Evolutionary conservation across 2,888 invertebrate genomes (phyloP).

Genomic region (Teleogryllus oceanicus): DNA sequence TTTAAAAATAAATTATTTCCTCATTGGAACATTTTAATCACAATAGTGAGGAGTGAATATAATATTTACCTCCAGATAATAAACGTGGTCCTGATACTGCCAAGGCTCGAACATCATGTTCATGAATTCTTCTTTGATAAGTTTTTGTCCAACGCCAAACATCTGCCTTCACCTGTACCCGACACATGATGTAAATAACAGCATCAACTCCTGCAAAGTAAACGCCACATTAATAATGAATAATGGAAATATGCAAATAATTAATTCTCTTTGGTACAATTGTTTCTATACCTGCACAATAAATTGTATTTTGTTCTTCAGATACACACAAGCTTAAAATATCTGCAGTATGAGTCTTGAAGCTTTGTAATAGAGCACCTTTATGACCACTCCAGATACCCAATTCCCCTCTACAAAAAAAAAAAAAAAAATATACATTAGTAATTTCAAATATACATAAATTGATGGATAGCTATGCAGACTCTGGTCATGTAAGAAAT

Average conservation of each 20-base stretch:
- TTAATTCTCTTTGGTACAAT: no score
- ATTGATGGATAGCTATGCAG: no score
- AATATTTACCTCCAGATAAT: slow-evolving; percentile 64
- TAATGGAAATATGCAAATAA: background rate
- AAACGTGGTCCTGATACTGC: slow-evolving; percentile 61
- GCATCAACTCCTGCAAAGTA: slow-evolving; percentile 62
- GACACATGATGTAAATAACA: slow-evolving; percentile 62
- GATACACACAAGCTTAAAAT: slow-evolving; percentile 71
- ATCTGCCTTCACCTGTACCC: slow-evolving; percentile 59
- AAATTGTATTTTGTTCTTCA: slow-evolving; percentile 64
- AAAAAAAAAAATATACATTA: background rate
- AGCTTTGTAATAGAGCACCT: slow-evolving; percentile 74
- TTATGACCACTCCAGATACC: slow-evolving; percentile 83
- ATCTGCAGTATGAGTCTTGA: slow-evolving; percentile 77
- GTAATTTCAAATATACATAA: no score
- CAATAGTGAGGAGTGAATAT: no score
- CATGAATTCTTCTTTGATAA: slow-evolving; percentile 73
- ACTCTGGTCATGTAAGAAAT: no score
- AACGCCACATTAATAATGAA: background rate
- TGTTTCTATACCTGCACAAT: slow-evolving; percentile 61
- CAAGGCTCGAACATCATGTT: slow-evolving; percentile 80
- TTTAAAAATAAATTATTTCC: no score
- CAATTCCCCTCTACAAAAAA: slow-evolving; percentile 62
- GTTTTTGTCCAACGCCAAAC: slow-evolving; percentile 74
- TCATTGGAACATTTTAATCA: no score